Base-by-base conservation (phyloP, 2,888 invertebrate genomes). In the Diadromus collaris region DNA sequence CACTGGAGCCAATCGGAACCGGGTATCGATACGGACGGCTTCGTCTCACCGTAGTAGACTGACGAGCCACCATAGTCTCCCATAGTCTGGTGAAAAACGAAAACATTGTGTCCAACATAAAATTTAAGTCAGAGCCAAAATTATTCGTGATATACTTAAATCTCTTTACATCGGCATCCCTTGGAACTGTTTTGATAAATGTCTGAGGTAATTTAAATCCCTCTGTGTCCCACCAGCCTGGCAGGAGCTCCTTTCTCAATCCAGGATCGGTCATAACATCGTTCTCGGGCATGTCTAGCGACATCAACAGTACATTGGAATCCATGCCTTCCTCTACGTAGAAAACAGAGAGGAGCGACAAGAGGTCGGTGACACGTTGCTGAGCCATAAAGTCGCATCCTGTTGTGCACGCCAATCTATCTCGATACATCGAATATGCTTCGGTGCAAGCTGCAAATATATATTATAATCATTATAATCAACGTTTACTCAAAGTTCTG, bases 171-270 rank as follows among this genome's bases (percentile, higher is more conserved):
- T 85, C 87, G 7, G 88, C 82, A 75, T 89, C 88, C 63, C 85
- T 84, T 19, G 90, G 90, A 21, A 90, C 86, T 64, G 90, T 88
- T 83, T 89, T 90, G 38, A 90, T 84, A 63, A 87, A 88, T n/a
- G 89, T 90, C 71, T 90, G 88, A 1, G 90, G 89, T 72, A 90
- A 82, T 82, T 90, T 90, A 32, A 90, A 89, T n/a, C 87, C 88
- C 41, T 84, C 86, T 5, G 84, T 84, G 76, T 89, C 87, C 90
- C 90, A 90, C 90, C 90, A 90, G 38, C 87, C 86, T n/a, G 90
- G 90, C 16, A 88, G 58, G 27, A 90, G 82, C 78, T 90, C 90
- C 54, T 89, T 90, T 58, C 86, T 85, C 34, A 90, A 80, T 51
- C 88, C 89, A 38, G 90, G 88, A 80, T 90, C 90, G 1, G 86